phyloP scores from a whole-genome alignment of 2,113 vertebrate species.

The Ceyx melanurus region DNA sequence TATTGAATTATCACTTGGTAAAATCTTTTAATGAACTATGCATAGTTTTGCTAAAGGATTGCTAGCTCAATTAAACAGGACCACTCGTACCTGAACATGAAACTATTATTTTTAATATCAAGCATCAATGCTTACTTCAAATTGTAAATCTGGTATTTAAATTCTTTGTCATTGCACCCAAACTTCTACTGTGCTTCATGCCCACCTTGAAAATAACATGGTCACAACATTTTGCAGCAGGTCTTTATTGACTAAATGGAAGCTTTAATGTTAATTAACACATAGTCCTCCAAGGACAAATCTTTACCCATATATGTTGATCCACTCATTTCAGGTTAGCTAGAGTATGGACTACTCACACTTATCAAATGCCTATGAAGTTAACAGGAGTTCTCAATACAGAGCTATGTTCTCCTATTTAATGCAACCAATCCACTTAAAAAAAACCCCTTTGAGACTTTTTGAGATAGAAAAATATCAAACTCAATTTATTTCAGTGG shows the following conservation, averaged over 20 bases:
- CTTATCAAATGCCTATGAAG: neutral
- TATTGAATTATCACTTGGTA: neutral
- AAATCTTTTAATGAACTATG: neutral
- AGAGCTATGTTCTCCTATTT: neutral
- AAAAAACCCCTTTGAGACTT: neutral
- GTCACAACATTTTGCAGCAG: neutral
- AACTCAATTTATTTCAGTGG: neutral
- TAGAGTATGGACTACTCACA: neutral
- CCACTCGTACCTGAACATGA: neutral
- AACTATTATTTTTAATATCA: neutral
- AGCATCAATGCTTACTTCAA: neutral
- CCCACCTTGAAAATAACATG: neutral
- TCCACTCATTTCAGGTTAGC: neutral
- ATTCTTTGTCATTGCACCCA: neutral
- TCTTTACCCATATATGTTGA: neutral
- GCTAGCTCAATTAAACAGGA: neutral
- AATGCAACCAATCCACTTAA: neutral
- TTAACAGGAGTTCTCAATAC: neutral
- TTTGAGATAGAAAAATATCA: neutral
- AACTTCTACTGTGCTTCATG: neutral
- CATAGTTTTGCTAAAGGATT: neutral
- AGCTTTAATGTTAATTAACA: neutral
- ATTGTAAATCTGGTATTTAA: neutral
- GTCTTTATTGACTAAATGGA: neutral
- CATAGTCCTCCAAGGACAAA: neutral